These are phyloP conservation scores for Pocillopora grandis DNA, from an alignment of 92 coral and sea anemone species.

Conservation along the genomic window DNA sequence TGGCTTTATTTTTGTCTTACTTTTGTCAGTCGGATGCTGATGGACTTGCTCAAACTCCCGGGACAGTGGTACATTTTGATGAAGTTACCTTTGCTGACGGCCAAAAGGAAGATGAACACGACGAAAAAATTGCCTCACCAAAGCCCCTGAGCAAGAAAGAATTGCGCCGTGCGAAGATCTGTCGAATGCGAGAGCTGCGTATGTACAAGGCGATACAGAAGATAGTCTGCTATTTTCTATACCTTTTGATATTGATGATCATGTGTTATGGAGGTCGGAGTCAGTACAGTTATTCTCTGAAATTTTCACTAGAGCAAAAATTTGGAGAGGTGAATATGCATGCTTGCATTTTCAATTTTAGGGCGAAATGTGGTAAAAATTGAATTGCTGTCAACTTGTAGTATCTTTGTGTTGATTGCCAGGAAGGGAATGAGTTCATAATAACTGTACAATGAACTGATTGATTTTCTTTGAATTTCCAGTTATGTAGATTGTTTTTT, in stretches of 20 bases:
- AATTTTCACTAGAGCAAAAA: slow-evolving; percentile 37
- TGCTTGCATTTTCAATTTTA: too few species aligned
- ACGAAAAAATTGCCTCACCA: slow-evolving; percentile 12
- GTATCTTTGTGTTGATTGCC: too few species aligned
- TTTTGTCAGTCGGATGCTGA: slow-evolving; percentile 14
- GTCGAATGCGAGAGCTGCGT: slow-evolving; percentile 37
- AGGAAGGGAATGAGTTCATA: too few species aligned
- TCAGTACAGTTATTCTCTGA: slow-evolving; percentile 26
- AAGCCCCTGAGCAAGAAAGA: slow-evolving; percentile 38
- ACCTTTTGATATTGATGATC: slow-evolving; percentile 47
- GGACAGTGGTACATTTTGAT: not conserved
- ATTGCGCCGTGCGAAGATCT: slow-evolving; percentile 29
- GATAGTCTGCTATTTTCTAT: slow-evolving; percentile 30
- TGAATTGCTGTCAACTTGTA: too few species aligned
- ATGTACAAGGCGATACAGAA: slow-evolving; percentile 39
- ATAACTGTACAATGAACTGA: too few species aligned
- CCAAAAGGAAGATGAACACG: not conserved
- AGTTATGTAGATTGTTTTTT: not conserved
- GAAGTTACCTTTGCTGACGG: not conserved
- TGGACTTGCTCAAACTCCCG: not conserved
- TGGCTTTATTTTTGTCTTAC: slow-evolving; percentile 28
- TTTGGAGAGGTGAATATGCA: slow-evolving; percentile 7
- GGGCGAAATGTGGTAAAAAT: too few species aligned
- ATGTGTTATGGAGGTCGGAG: slow-evolving; percentile 57
- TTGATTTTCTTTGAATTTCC: not conserved